Conservation (phyloP, 2,888 invertebrate genomes). For the Drosophila phalerata region DNA sequence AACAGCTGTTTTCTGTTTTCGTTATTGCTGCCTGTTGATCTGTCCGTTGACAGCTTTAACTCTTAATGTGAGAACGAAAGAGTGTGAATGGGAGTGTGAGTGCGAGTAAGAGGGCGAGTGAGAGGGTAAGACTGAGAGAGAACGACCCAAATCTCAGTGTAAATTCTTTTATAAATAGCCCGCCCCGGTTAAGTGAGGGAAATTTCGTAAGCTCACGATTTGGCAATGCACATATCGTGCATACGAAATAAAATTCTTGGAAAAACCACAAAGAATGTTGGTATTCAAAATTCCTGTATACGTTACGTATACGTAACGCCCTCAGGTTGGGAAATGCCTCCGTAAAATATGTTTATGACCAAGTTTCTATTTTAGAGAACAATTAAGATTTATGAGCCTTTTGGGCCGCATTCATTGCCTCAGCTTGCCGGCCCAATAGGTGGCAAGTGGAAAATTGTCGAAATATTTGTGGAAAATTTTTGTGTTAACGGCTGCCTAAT, state of each 20-base stretch:
- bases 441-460: constrained; percentile 32
- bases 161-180: constrained; percentile 59
- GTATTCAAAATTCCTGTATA: constrained; percentile 19
- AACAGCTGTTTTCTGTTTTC: constrained; percentile 78
- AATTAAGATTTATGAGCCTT: constrained; percentile 48
- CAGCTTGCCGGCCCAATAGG: not conserved
- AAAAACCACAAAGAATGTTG: constrained; percentile 50
- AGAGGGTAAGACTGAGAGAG: constrained; percentile 1
- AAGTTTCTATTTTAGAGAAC: constrained; percentile 24
- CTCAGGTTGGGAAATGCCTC: constrained; percentile 49
- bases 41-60: constrained; percentile 36
- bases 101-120: not conserved
- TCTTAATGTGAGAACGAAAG: constrained; percentile 6
- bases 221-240: constrained; percentile 38
- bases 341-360: constrained; percentile 46
- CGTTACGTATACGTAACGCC: constrained; percentile 24
- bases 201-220: constrained; percentile 74
- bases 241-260: constrained; percentile 39
- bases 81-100: constrained; percentile 3
- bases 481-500: constrained; percentile 6
- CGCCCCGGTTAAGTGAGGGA: constrained; percentile 47
- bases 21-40: constrained; percentile 55
- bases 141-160: constrained; percentile 54
- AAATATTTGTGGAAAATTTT: constrained; percentile 51
- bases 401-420: constrained; percentile 12